phyloP scores from a whole-genome alignment of 2,113 vertebrate species.

The Crotalus viridis region DNA sequence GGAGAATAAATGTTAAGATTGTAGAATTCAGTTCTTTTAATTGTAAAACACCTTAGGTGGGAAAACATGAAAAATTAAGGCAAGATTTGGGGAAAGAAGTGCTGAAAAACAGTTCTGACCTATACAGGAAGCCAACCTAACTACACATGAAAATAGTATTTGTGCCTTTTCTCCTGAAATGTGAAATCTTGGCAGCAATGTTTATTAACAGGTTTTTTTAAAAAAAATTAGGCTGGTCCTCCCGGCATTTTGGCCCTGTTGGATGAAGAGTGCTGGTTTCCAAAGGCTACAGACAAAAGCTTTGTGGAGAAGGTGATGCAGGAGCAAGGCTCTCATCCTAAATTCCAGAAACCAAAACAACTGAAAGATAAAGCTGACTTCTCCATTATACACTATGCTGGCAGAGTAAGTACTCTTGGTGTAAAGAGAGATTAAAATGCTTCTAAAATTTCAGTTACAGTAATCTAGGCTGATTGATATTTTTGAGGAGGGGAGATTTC shows the following conservation, averaged over 20 bases:
- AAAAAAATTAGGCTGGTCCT: conserved; percentile 81
- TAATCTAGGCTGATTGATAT: not conserved
- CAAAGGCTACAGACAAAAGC: conserved; percentile 97
- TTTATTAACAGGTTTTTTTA: not conserved
- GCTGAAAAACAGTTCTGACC: not conserved
- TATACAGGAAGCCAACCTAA: not conserved
- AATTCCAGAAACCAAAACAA: conserved; percentile 97
- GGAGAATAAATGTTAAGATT: not conserved
- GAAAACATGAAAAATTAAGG: not conserved
- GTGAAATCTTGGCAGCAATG: not conserved
- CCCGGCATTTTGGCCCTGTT: conserved; percentile 93
- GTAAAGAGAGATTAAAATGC: not conserved
- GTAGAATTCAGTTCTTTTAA: not conserved
- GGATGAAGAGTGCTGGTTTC: conserved; percentile 99
- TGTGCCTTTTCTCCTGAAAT: not conserved
- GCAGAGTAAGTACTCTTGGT: conserved; percentile 79
- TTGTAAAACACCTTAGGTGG: not conserved
- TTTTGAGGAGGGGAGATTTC: not conserved
- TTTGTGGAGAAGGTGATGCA: conserved; percentile 97
- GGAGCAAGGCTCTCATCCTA: conserved; percentile 93
- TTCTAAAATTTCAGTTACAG: conserved; percentile 1
- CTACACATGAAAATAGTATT: not conserved
- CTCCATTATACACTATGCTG: conserved; percentile 96
- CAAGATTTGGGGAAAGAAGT: not conserved
- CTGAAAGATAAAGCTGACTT: conserved; percentile 98